A percentile compares a stretch with the other conserved stretches of the same genome.
phyloP scores from a whole-genome alignment of 2,888 invertebrate genomes.

The Argyresthia goedartella region DNA sequence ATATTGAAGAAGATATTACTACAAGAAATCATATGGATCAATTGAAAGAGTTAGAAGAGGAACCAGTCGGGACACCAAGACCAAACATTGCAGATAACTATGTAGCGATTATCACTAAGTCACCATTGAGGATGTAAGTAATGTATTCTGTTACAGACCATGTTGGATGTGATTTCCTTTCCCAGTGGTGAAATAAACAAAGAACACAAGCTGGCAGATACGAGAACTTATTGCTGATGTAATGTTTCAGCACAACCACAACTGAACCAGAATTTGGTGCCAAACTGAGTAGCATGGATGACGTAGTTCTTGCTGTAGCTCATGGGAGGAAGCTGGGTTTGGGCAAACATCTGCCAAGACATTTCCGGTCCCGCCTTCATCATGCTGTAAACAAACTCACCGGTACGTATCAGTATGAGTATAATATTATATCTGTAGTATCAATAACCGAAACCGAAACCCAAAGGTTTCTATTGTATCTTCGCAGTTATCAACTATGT shows the following conservation, averaged over 20 bases:
- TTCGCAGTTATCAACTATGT: too few species aligned
- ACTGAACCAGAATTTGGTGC: slow-evolving; percentile 31
- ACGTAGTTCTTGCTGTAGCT: slow-evolving; percentile 56
- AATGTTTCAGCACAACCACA: not conserved
- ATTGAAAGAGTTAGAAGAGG: slow-evolving; percentile 50
- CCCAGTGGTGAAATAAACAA: not conserved
- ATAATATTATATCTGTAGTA: too few species aligned
- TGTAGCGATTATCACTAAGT: slow-evolving; percentile 41
- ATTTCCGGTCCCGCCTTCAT: slow-evolving; percentile 53
- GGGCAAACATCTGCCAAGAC: slow-evolving; percentile 52
- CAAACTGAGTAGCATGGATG: slow-evolving; percentile 47
- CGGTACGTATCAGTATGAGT: slow-evolving; percentile 8
- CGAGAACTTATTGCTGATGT: not conserved
- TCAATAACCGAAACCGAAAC: too few species aligned
- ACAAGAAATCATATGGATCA: slow-evolving; percentile 35
- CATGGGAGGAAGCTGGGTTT: slow-evolving; percentile 47
- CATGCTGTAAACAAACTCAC: slow-evolving; percentile 58
- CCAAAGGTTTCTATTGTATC: too few species aligned
- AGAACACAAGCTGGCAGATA: not conserved
- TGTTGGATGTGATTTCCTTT: not conserved
- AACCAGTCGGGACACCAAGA: slow-evolving; percentile 44
- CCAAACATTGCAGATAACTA: slow-evolving; percentile 39
- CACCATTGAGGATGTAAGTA: slow-evolving; percentile 31
- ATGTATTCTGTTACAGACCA: not conserved
- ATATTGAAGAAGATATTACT: slow-evolving; percentile 12